These are phyloP conservation scores for Cephus spinipes DNA, from an alignment of 2,888 invertebrate species.

Conservation along the genomic window DNA sequence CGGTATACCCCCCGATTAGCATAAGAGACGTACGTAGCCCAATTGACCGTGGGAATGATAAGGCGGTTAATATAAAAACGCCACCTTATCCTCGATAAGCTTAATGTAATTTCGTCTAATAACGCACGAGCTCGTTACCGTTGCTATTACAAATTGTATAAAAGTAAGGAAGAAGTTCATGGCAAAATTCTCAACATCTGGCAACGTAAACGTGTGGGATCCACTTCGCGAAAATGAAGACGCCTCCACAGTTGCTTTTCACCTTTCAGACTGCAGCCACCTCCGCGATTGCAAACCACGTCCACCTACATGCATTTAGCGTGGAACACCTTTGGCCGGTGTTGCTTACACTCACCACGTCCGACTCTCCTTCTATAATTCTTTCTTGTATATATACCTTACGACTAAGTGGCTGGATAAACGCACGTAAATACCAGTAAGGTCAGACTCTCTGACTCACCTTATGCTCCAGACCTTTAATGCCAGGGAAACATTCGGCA, in stretches of 20 bases:
- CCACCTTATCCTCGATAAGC: background rate
- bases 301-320: constrained; percentile 43
- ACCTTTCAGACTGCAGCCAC: constrained; percentile 27
- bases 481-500: background rate
- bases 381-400: constrained; percentile 9
- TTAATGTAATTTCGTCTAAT: background rate
- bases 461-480: constrained; percentile 1
- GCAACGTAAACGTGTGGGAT: constrained; percentile 9
- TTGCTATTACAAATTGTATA: constrained; percentile 5
- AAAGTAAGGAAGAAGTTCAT: constrained; percentile 9
- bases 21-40: background rate
- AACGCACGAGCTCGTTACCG: background rate
- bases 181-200: constrained; percentile 12
- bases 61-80: background rate
- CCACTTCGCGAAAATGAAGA: constrained; percentile 34
- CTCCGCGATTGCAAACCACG: constrained; percentile 37
- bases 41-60: background rate
- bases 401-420: constrained; percentile 19
- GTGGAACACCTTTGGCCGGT: constrained; percentile 28
- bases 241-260: constrained; percentile 30
- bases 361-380: constrained; percentile 5
- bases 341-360: constrained; percentile 16
- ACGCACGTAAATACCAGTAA: constrained; percentile 16
- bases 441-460: constrained; percentile 14
- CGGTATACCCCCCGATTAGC: background rate